phyloP scores from a whole-genome alignment of 2,888 invertebrate genomes.

The Pterobdella sp. region DNA sequence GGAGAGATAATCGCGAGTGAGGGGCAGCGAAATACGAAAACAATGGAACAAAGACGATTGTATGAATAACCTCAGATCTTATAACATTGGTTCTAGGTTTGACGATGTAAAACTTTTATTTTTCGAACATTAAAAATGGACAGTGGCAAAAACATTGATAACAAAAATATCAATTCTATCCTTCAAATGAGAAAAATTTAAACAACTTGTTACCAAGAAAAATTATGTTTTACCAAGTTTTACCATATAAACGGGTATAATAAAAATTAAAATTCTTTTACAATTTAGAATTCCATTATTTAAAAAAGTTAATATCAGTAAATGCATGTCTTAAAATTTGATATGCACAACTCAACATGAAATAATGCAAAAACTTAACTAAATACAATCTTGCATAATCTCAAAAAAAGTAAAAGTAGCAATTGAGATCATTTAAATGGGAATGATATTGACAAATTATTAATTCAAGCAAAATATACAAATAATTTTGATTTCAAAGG shows the following conservation, averaged over 20 bases:
- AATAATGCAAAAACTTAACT: too few relatives aligned
- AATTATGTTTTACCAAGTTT: background rate
- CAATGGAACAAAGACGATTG: slow-evolving; percentile 12
- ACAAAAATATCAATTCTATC: background rate
- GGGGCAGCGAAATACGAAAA: background rate
- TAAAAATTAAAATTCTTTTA: background rate
- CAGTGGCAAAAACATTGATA: background rate
- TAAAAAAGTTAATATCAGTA: too few relatives aligned
- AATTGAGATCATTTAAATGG: background rate
- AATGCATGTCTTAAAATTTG: too few relatives aligned
- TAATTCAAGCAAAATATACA: slow-evolving; percentile 13
- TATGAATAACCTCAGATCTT: background rate
- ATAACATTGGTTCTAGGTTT: background rate
- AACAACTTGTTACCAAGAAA: too few relatives aligned
- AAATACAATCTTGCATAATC: background rate
- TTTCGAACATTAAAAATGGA: background rate
- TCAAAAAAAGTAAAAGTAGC: background rate
- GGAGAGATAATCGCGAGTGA: background rate
- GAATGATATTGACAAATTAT: background rate
- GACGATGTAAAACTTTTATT: background rate
- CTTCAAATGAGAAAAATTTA: background rate
- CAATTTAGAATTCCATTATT: too few relatives aligned
- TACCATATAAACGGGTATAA: too few relatives aligned
- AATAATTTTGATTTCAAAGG: slow-evolving; percentile 1
- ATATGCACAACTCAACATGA: too few relatives aligned